Evolutionary conservation across 1,140 invertebrate genomes (phyloP), one percentile per base, ranked within the genome.

Genomic region (Bilobella aurantiaca): DNA sequence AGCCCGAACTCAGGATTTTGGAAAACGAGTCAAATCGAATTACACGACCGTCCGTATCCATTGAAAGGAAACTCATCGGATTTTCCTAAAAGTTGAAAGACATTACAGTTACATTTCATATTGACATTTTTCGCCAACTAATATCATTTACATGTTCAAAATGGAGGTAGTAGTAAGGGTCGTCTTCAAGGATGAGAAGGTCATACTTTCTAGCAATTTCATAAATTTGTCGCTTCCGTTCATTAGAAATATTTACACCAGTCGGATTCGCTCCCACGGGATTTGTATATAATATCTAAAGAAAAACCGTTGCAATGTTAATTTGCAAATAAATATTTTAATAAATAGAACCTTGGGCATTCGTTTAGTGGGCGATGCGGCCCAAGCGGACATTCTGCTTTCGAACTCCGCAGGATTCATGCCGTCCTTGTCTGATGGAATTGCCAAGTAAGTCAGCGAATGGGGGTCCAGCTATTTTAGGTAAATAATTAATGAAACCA

Each of bases 11-110:
- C 28, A 91, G 71, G 21, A 89, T 80, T 82, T 91, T 91, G 0
- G 87, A 90, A 71, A 90, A 84, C 0, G 88, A 90, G 77, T 91
- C 89, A 72, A 89, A 81, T 60, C 89, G 80, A 3, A 91, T 74
- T 0, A 91, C 88, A 66, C 88, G 80, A 0, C 88, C 87, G 74
- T 89, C 87, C 0, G 79, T 81, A 75, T 91, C 89, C 75, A 90
- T 61, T 0, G 87, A 88, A 1, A 90, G 77, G 69, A 90, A 87
- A 5, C 85, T 86, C 18, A 82, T 81, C 0, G 84, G 80, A 57
- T 81, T 77, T 63, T 83, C 79, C 84, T 81, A 58, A 28, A 73
- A 72, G n/a, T 16, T 14, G 21, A 3, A 62, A 21, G 18, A 34
- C 58, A 53, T n/a, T 42, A n/a, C 37, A 42, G 37, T 42, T 56